Conservation (phyloP, 1,140 invertebrate species). For the Aphidius ervi region DNA sequence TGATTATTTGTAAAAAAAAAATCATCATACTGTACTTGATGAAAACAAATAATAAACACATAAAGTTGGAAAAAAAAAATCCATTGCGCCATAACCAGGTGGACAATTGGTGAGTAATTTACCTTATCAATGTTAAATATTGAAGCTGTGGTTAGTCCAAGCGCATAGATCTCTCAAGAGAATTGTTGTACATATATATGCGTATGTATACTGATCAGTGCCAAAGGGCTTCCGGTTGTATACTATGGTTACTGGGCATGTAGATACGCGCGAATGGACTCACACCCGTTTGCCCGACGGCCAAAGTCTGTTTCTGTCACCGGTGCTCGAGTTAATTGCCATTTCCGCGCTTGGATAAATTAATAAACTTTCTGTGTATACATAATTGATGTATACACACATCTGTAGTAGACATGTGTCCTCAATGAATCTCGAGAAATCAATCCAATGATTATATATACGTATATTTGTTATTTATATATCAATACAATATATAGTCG, state of each 20-base stretch:
- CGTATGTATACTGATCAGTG: slow-evolving; percentile 9
- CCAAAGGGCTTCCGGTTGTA: slow-evolving; percentile 27
- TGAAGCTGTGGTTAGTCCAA: too few relatives aligned
- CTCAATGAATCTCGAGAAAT: neutral
- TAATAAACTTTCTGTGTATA: slow-evolving; percentile 42
- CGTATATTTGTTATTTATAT: too few relatives aligned
- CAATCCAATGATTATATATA: too few relatives aligned
- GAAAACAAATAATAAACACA: too few relatives aligned
- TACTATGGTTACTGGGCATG: slow-evolving; percentile 6
- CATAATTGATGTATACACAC: slow-evolving; percentile 22
- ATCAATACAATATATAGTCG: too few relatives aligned
- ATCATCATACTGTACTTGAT: too few relatives aligned
- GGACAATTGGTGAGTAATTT: too few relatives aligned
- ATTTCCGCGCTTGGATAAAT: slow-evolving; percentile 53
- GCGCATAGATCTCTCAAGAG: neutral
- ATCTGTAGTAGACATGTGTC: slow-evolving; percentile 38
- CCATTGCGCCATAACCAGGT: too few relatives aligned
- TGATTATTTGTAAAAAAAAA: too few relatives aligned
- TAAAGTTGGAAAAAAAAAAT: too few relatives aligned
- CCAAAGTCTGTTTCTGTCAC: slow-evolving; percentile 49
- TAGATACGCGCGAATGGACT: slow-evolving; percentile 20
- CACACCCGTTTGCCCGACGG: slow-evolving; percentile 41
- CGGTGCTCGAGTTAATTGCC: slow-evolving; percentile 51
- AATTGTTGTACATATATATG: neutral
- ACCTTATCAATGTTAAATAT: too few relatives aligned